Conservation (phyloP, 2,888 invertebrate species). For the Tetanocera ferruginea region DNA sequence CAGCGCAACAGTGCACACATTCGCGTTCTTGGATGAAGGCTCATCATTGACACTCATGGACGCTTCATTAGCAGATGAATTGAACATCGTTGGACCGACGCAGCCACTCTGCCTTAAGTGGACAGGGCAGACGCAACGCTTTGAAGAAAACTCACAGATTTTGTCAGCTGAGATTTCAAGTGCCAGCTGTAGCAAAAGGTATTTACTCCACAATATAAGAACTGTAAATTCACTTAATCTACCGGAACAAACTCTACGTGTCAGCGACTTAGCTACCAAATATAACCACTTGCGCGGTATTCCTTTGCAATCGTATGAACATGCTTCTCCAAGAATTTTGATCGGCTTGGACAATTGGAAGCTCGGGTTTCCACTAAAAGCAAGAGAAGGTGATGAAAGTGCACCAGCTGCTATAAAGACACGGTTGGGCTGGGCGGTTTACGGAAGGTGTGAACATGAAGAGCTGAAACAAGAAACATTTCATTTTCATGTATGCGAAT, state of each 20-base stretch:
- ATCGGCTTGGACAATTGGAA: constrained; percentile 43
- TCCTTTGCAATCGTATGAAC: constrained; percentile 34
- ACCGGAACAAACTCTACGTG: not conserved
- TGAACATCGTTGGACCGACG: constrained; percentile 35
- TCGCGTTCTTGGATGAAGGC: constrained; percentile 44
- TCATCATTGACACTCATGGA: constrained; percentile 41
- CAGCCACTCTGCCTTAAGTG: constrained; percentile 42
- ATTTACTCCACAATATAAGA: not conserved
- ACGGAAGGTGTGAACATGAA: constrained; percentile 15
- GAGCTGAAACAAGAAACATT: not conserved
- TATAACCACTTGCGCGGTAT: not conserved
- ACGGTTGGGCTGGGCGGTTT: constrained; percentile 34
- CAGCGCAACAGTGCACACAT: constrained; percentile 39
- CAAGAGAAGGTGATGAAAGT: not conserved
- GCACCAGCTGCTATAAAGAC: constrained; percentile 37
- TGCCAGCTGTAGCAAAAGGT: not conserved
- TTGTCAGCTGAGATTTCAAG: not conserved
- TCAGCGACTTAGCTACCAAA: not conserved
- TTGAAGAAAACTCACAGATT: not conserved
- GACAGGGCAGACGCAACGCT: not conserved
- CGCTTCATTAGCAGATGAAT: not conserved
- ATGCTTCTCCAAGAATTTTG: constrained; percentile 38
- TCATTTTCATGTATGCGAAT: constrained; percentile 11
- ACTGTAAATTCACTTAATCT: not conserved
- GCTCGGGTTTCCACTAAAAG: constrained; percentile 7